phyloP scores from a whole-genome alignment of 2,113 vertebrate species.

The Chlorodrepanis virens region DNA sequence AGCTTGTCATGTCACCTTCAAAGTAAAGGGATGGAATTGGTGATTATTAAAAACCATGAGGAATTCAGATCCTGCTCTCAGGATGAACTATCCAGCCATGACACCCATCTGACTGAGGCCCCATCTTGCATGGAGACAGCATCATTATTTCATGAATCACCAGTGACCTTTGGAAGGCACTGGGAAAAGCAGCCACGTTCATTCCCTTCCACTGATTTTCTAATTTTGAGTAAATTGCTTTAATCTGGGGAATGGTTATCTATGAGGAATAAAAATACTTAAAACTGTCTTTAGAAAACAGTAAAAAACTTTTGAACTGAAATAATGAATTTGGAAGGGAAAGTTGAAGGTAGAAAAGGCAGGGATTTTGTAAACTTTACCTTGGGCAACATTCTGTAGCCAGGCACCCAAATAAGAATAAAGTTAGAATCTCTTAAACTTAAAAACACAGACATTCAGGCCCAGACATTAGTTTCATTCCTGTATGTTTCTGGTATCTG shows the following conservation, averaged over 20 bases:
- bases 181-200: not conserved
- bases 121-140: not conserved
- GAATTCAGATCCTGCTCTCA: not conserved
- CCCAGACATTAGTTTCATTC: not conserved
- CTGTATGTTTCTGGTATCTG: not conserved
- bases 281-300: conserved; percentile 1
- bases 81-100: not conserved
- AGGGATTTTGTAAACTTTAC: not conserved
- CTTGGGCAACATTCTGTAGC: not conserved
- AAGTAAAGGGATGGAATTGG: not conserved
- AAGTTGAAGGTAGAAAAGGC: not conserved
- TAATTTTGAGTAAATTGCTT: conserved; percentile 64
- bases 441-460: not conserved
- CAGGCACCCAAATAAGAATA: not conserved
- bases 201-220: conserved; percentile 70
- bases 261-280: conserved; percentile 17
- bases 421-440: not conserved
- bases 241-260: conserved; percentile 32
- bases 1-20: not conserved
- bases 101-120: not conserved
- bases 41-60: not conserved
- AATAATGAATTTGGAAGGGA: not conserved
- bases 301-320: not conserved
- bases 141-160: conserved; percentile 40
- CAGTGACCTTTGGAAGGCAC: conserved; percentile 52